A percentile compares a stretch with the other conserved stretches of the same genome.
phyloP scores from a whole-genome alignment of 2,888 invertebrate genomes.

The Cephalotes varians region DNA sequence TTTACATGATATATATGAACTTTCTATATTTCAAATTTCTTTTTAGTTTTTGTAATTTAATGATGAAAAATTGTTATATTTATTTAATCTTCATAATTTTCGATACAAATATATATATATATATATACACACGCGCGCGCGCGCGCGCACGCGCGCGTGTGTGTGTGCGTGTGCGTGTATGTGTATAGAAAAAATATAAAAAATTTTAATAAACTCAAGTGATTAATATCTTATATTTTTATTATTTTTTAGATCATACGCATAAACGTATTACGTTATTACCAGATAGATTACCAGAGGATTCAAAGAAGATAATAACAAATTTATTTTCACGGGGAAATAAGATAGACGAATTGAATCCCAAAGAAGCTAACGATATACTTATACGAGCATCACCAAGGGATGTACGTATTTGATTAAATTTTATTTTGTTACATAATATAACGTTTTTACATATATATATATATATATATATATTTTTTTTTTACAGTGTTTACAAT shows the following conservation, averaged over 20 bases:
- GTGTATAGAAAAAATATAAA: no score
- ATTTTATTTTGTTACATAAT: not conserved
- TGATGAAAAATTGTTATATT: no score
- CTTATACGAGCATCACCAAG: constrained; percentile 91
- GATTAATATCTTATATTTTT: not conserved
- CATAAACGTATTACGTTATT: constrained; percentile 92
- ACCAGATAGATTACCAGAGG: constrained; percentile 90
- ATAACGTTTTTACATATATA: constrained; percentile 27
- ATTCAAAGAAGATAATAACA: constrained; percentile 89
- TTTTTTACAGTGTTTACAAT: constrained; percentile 68
- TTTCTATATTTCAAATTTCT: not conserved
- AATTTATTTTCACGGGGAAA: constrained; percentile 87
- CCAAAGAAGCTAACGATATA: constrained; percentile 93
- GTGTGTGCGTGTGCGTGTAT: no score
- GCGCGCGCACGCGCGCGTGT: no score
- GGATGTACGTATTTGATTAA: constrained; percentile 83
- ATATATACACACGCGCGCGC: no score
- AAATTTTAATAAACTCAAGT: no score
- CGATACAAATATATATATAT: not conserved
- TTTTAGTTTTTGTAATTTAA: not conserved
- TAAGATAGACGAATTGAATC: constrained; percentile 90
- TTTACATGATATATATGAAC: not conserved
- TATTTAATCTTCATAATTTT: constrained; percentile 5
- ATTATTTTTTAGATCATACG: constrained; percentile 87
- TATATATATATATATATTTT: constrained; percentile 16